Evolutionary conservation across 2,797 vertebrate genomes (phyloP).

Genomic region (Melanotaenia boesemani): DNA sequence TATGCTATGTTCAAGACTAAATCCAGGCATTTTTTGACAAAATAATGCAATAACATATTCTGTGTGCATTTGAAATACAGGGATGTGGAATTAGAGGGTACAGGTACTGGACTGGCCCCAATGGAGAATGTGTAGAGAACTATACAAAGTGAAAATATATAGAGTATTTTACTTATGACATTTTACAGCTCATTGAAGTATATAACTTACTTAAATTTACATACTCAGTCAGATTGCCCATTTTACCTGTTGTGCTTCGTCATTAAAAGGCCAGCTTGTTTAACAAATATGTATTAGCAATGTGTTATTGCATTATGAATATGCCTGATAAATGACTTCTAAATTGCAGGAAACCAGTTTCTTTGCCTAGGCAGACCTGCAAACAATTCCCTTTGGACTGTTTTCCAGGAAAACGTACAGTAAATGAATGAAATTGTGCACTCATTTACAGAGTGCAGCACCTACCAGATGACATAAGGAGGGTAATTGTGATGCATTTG

Average conservation of each 20-base stretch:
- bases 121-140: background rate
- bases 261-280: background rate
- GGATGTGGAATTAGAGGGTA: no score
- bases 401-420: conserved; percentile 48
- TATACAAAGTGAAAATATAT: background rate
- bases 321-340: conserved; percentile 43
- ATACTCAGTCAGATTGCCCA: conserved; percentile 13
- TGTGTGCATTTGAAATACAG: no score
- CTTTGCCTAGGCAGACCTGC: conserved; percentile 43
- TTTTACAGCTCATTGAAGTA: background rate
- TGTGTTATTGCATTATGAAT: conserved; percentile 26
- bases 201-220: background rate
- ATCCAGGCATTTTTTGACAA: no score
- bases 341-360: conserved; percentile 31
- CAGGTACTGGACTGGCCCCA: background rate
- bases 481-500: conserved; percentile 65
- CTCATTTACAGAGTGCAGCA: conserved; percentile 41
- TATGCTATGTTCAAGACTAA: no score
- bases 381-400: conserved; percentile 52
- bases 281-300: background rate
- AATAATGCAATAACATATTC: no score
- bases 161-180: background rate
- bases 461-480: conserved; percentile 57
- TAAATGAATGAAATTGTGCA: conserved; percentile 52
- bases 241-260: conserved; percentile 9